A percentile compares a stretch with the other conserved stretches of the same genome.
Conservation (phyloP, 2,888 invertebrate species). For the Megaustenia siamemsis region DNA sequence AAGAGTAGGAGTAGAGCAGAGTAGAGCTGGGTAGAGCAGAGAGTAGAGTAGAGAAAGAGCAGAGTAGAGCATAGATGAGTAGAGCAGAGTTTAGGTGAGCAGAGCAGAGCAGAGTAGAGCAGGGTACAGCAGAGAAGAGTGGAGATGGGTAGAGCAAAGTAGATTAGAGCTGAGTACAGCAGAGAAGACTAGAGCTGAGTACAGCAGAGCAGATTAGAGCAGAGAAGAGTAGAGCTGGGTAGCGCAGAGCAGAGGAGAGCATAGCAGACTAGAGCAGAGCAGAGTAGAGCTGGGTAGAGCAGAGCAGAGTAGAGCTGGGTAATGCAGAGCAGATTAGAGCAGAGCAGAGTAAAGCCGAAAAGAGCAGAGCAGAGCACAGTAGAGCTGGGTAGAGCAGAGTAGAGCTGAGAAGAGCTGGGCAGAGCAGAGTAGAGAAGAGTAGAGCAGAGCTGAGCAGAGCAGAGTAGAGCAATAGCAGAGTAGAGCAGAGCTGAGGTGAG, state of each 20-base stretch:
- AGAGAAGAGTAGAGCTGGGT: neutral
- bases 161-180: constrained; percentile 1
- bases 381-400: constrained; percentile 10
- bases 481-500: neutral
- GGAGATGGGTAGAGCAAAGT: neutral
- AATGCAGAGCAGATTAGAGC: neutral
- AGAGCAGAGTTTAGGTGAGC: neutral
- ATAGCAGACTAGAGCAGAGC: neutral
- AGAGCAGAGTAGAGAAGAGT: constrained; percentile 20
- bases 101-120: constrained; percentile 4
- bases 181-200: neutral
- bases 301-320: neutral
- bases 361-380: neutral
- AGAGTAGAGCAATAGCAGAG: constrained; percentile 1
- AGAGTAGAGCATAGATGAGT: neutral
- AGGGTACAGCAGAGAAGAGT: neutral
- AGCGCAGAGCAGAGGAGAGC: neutral
- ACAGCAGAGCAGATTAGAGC: neutral
- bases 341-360: neutral
- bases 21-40: neutral
- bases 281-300: neutral
- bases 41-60: too few relatives aligned
- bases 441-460: constrained; percentile 7
- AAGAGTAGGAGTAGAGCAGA: neutral
- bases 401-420: neutral